Conservation (phyloP, 2,888 invertebrate species). For the Galeruca laticollis region DNA sequence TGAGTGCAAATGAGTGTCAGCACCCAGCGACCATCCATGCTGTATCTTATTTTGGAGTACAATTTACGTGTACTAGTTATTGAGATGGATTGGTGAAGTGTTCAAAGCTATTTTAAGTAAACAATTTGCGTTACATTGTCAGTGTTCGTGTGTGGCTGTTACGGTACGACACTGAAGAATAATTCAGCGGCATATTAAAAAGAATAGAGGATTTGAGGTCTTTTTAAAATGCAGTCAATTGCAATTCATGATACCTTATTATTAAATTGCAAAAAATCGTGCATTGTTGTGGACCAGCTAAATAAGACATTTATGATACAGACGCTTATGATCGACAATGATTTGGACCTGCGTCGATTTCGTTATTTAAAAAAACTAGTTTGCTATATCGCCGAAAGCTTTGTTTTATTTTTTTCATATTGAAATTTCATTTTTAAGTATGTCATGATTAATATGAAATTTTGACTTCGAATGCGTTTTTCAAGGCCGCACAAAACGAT, state of each 20-base stretch:
- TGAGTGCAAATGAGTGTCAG: too few relatives aligned
- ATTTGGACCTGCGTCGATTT: conserved; percentile 47
- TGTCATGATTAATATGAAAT: conserved; percentile 55
- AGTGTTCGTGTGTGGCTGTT: not conserved
- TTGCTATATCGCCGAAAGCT: conserved; percentile 50
- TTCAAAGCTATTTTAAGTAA: not conserved
- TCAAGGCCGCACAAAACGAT: conserved; percentile 44
- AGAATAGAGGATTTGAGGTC: conserved; percentile 48
- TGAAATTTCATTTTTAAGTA: conserved; percentile 51
- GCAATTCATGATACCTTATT: conserved; percentile 58
- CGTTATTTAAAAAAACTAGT: conserved; percentile 53
- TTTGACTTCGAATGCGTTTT: conserved; percentile 44
- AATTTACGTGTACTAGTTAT: too few relatives aligned
- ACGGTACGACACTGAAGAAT: conserved; percentile 37
- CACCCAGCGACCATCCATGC: too few relatives aligned
- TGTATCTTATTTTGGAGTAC: too few relatives aligned
- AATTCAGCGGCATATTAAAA: conserved; percentile 44
- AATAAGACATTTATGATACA: conserved; percentile 25
- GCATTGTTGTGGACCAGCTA: conserved; percentile 51
- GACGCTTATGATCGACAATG: conserved; percentile 26
- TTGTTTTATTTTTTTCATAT: conserved; percentile 51
- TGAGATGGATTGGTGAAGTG: too few relatives aligned
- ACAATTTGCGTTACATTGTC: not conserved
- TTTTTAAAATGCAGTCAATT: conserved; percentile 56
- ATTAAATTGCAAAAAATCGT: conserved; percentile 57